Evolutionary conservation across 2,797 vertebrate species (phyloP), one percentile per base, ranked within the genome.

Genomic region (Heliangelus exortis): DNA sequence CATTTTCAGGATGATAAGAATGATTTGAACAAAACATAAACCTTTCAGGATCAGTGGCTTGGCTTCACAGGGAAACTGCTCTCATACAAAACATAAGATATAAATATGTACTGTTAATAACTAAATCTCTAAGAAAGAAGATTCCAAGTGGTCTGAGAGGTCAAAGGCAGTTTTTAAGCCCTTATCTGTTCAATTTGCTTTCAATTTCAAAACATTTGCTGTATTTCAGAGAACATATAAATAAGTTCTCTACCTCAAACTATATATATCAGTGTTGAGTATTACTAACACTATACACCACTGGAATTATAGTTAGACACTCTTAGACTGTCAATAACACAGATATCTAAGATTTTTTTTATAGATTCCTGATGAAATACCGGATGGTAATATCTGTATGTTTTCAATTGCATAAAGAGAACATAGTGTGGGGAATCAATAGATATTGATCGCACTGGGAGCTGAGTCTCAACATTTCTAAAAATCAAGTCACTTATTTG

Each of bases 1-100:
- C 71, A 93, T 96, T 96, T 95, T 89, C 89, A 80, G 87, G 88
- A 79, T 93, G 77, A 94, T 84, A 77, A 86, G 22, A 96, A 47
- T 93, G 86, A 95, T 81, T 88, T 34, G 80, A 94, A 84, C 63
- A 91, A 94, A 94, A 94, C 28, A 69, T 78, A 96, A 87, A 86
- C 25, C 20, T 93, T 93, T 96, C 71, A 36, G 36, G 55, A 81
- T 94, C 66, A 71, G 68, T 81, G 59, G 18, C 36, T 94, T 72
- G 59, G 62, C 76, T 96, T 96, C 66, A 76, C 33, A 83, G 29
- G 33, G 45, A 89, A 92, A 58, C 26, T 66, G 22, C 78, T 83
- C 65, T 74, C 78, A 81, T 14, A 43, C 48, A 59, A 73, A 68
- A 72, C 29, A 17, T 68, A 87, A 19, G 50, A 61, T 67, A 65